Percentiles rank a stretch among this genome's conserved stretches.
Evolutionary conservation across 1,140 invertebrate species (phyloP).

Genomic region (Sarcophaga peregrina): DNA sequence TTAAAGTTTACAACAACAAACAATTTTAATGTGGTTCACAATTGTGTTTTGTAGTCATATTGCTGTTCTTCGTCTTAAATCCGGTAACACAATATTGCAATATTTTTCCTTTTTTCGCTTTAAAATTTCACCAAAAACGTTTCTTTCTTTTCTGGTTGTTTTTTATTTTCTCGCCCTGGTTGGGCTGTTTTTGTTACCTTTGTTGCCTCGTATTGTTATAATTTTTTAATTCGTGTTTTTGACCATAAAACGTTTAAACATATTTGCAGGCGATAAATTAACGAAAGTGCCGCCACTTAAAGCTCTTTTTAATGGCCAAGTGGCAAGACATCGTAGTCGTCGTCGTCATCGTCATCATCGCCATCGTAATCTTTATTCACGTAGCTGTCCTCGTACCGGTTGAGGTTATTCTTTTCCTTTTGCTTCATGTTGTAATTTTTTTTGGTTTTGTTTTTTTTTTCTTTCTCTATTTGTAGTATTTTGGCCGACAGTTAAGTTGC

Average conservation of each 20-base stretch:
- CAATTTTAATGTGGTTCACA: slow-evolving; percentile 17
- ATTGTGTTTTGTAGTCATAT: not conserved
- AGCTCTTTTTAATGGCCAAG: slow-evolving; percentile 17
- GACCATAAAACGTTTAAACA: slow-evolving; percentile 19
- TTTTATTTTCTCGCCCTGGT: not conserved
- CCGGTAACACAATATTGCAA: slow-evolving; percentile 14
- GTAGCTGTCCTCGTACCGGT: no score
- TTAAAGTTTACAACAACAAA: slow-evolving; percentile 20
- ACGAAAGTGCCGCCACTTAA: slow-evolving; percentile 23
- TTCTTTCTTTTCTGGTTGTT: not conserved
- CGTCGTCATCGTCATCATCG: not conserved
- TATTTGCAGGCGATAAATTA: slow-evolving; percentile 22
- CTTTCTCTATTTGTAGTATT: not conserved
- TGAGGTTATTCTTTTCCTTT: no score
- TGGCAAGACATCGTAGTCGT: not conserved
- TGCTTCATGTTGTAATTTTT: no score
- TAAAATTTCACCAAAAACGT: not conserved
- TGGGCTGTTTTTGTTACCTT: not conserved
- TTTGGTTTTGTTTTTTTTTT: no score
- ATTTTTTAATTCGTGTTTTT: slow-evolving; percentile 25
- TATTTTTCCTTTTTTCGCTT: not conserved
- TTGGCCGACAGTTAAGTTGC: slow-evolving; percentile 18
- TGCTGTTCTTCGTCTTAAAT: not conserved
- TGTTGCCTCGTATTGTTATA: not conserved
- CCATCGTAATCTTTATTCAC: not conserved